Evolutionary conservation across 2,888 invertebrate genomes (phyloP).

Genomic region (Limnephilus auricula): DNA sequence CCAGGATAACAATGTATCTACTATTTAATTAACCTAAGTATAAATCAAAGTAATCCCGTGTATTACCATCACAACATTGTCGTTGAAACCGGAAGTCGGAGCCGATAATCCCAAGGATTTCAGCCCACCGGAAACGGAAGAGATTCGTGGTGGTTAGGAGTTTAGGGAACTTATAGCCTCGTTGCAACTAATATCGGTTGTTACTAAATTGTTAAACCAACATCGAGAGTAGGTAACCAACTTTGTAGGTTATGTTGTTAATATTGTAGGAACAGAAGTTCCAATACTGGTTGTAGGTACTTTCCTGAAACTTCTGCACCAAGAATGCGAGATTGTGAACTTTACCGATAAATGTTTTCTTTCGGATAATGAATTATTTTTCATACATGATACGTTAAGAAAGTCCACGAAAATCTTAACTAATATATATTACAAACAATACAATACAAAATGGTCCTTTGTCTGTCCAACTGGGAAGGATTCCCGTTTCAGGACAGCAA

Average conservation of each 20-base stretch:
- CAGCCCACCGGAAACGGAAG: background rate
- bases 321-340: background rate
- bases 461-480: no score
- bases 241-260: background rate
- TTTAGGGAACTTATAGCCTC: background rate
- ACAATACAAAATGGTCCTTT: no score
- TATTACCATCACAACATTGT: background rate
- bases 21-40: background rate
- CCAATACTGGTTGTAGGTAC: background rate
- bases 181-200: background rate
- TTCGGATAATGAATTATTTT: no score
- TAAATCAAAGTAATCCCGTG: slow-evolving; percentile 17
- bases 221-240: background rate
- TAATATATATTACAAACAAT: no score
- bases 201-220: background rate
- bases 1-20: background rate
- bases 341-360: no score
- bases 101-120: slow-evolving; percentile 1
- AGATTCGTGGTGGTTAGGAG: background rate
- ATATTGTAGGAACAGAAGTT: background rate
- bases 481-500: no score
- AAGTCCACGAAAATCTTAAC: no score
- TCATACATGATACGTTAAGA: no score
- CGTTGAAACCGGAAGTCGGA: background rate
- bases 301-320: background rate